Conservation (phyloP, 2,888 invertebrate species). For the Acanthosoma haemorrhoidale region DNA sequence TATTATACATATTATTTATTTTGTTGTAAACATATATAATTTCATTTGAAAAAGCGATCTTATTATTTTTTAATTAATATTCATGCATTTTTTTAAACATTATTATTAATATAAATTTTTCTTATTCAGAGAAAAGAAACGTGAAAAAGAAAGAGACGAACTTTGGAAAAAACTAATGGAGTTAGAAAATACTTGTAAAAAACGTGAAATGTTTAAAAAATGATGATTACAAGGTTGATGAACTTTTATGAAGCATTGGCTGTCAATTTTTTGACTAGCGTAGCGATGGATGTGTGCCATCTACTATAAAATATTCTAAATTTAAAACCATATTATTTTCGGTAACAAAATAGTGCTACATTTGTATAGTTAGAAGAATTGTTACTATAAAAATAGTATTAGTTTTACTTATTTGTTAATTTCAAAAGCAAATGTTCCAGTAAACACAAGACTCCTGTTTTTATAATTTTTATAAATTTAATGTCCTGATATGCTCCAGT, state of each 20-base stretch:
- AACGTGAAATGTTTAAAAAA: slow-evolving; percentile 41
- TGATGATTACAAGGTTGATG: slow-evolving; percentile 32
- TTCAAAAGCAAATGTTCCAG: neutral
- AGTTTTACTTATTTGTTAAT: neutral
- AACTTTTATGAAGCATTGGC: neutral
- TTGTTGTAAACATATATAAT: too few species aligned
- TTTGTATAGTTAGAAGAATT: slow-evolving; percentile 13
- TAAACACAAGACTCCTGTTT: neutral
- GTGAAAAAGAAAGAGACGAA: slow-evolving; percentile 94
- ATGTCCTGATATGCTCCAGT: slow-evolving; percentile 1
- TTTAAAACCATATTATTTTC: slow-evolving; percentile 6
- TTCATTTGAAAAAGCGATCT: too few species aligned
- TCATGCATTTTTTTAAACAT: too few species aligned
- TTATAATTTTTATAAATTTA: neutral
- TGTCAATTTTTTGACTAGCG: slow-evolving; percentile 18
- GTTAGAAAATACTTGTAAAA: slow-evolving; percentile 62
- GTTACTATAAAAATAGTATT: neutral
- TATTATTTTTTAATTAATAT: too few species aligned
- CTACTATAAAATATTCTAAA: slow-evolving; percentile 23
- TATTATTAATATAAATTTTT: too few species aligned
- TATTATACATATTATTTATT: too few species aligned
- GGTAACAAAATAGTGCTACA: slow-evolving; percentile 8
- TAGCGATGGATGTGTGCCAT: slow-evolving; percentile 26
- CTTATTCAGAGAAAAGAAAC: slow-evolving; percentile 77
- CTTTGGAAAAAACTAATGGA: slow-evolving; percentile 93